Conservation (phyloP, 2,113 vertebrate species). For the Chloebia gouldiae region DNA sequence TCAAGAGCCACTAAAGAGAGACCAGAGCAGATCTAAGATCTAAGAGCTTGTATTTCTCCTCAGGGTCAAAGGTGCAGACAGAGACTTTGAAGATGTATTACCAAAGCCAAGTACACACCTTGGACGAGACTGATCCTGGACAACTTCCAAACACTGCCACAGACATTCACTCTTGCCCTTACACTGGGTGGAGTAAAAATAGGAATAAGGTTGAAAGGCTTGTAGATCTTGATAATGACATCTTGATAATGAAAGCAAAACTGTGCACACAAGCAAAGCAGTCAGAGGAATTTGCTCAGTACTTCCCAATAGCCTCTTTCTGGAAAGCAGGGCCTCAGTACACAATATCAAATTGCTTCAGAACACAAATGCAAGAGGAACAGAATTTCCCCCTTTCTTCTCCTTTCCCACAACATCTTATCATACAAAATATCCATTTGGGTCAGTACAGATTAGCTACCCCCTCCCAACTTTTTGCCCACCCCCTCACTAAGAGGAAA, state of each 20-base stretch:
- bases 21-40: background rate
- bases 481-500: background rate
- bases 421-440: background rate
- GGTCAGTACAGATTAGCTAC: background rate
- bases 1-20: background rate
- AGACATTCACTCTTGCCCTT: background rate
- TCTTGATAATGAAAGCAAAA: background rate
- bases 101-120: background rate
- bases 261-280: background rate
- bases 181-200: background rate
- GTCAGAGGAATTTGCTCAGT: background rate
- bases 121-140: background rate
- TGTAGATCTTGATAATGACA: background rate
- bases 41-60: background rate
- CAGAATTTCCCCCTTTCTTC: background rate
- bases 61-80: background rate
- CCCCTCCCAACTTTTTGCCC: background rate
- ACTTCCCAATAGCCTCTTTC: background rate
- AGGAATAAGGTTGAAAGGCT: background rate
- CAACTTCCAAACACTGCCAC: background rate
- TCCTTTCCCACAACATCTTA: background rate
- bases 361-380: background rate
- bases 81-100: background rate
- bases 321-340: background rate
- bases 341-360: rapidly evolving